Evolutionary conservation across 2,888 invertebrate species (phyloP), one percentile per base, ranked within the genome.

Genomic region (Neoitamus cyanurus): DNA sequence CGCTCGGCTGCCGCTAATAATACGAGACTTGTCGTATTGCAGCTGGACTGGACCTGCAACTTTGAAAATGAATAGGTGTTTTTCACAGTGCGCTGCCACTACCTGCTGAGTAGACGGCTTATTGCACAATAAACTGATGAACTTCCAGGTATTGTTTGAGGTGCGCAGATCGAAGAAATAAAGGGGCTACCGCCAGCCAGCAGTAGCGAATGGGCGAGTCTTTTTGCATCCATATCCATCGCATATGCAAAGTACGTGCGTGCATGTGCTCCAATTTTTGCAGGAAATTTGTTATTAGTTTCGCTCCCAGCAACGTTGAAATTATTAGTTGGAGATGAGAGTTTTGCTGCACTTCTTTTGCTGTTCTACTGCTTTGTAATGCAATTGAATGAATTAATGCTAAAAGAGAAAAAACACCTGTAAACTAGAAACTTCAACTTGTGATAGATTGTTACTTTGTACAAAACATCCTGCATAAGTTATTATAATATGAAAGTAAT

Each of bases 201-300:
- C 37, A 9, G 13, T 11, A 11, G 37, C 37, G 13, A 37, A 37
- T 37, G 31, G 31, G 31, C 31, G 7, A 37, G 3, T 58, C 20
- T 58, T 9, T 46, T 46, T 37, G 2, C 58, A 25, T 0, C 25
- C 20, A 58, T 58, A 58, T 58, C 20, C 25, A 58, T 25, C 58
- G 58, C 25, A 25, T 58, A 58, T 58, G 58, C 58, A 58, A 58
- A 58, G 1, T 58, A 58, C 58, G 58, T 58, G 58, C 58, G 58
- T 58, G 58, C 58, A 58, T 58, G 58, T 20, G 58, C 58, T 58
- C 58, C 58, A 58, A 58, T 58, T 58, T 58, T 9, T 58, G 58
- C 58, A 58, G 58, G 58, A 58, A 58, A 58, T 58, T 58, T 58
- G 58, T 58, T 58, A 58, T 58, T 58, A 58, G 58, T 58, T 20